These are phyloP conservation scores for Pimephales promelas DNA, from an alignment of 2,113 vertebrate species.

Conservation along the genomic window DNA sequence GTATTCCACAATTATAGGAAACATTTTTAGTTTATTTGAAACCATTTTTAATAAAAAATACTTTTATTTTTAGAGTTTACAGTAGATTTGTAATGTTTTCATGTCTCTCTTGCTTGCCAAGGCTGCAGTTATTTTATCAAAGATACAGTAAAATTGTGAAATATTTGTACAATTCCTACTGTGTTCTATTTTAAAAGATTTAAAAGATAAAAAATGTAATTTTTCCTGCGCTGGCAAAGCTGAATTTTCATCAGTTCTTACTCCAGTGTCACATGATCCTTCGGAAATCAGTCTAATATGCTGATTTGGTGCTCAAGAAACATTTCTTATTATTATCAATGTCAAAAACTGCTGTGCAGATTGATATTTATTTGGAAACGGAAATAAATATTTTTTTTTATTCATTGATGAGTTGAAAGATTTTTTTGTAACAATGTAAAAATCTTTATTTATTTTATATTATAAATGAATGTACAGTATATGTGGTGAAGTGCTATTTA, in stretches of 20 bases:
- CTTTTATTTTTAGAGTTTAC: not conserved
- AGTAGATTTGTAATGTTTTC: not conserved
- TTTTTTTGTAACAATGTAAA: not conserved
- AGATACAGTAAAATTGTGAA: not conserved
- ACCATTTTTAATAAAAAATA: not conserved
- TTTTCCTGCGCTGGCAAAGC: not conserved
- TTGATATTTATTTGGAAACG: too few species aligned
- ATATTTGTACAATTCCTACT: not conserved
- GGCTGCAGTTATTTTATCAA: too few species aligned
- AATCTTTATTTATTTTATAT: not conserved
- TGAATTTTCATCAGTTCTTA: not conserved
- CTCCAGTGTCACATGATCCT: not conserved
- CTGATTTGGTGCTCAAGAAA: not conserved
- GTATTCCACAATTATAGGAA: slow-evolving; percentile 15
- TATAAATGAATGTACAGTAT: not conserved
- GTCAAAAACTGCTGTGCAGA: not conserved
- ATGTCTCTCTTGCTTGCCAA: not conserved
- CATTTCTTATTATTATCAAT: not conserved
- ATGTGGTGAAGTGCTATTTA: too few species aligned
- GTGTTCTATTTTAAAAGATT: not conserved
- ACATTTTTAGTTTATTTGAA: slow-evolving; percentile 4
- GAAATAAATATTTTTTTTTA: not conserved
- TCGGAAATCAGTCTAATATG: not conserved
- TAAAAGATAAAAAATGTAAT: not conserved
- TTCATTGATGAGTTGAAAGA: not conserved